Evolutionary conservation across 2,888 invertebrate genomes (phyloP), one percentile per base, ranked within the genome.

Genomic region (Latheticus oryzae): DNA sequence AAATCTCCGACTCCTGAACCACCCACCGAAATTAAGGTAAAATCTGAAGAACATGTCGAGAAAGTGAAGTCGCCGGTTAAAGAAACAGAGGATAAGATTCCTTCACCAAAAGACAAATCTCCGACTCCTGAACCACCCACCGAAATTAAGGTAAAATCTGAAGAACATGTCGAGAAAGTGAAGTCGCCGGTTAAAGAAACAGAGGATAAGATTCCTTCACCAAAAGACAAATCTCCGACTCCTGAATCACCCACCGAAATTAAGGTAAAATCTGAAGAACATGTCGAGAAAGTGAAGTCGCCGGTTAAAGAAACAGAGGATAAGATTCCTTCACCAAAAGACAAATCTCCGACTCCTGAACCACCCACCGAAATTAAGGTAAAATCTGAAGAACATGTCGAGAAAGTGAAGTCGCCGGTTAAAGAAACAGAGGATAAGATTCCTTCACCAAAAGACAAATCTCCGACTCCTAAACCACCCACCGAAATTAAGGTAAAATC

Each of bases 151-250:
- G 2, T 37, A 3, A 17, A 37, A 17, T 9, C 37, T 5, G 8
- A 2, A 8, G 37, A 37, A 11, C 2, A 13, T 17, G 8, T 13
- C 21, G 5, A 11, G 23, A 35, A 35, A 19, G 37, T 8, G 3
- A 37, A 50, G 21, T 38, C 38, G 3, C 37, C 37, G 5, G 11
- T 12, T 1, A 48, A 45, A 1, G 16, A 33, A 5, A 68, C 16
- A 23, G 70, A 69, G 26, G 58, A 62, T 35, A 30, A 16, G 19
- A n/a, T 13, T 12, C 13, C 13, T 13, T 4, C 35, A 8, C 35
- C 35, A 7, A 35, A 23, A 19, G 23, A 5, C 15, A 33, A 35
- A 24, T 5, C 35, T 35, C 48, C 40, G 5, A 8, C 40, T 11
- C 24, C 37, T 11, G 48, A 35, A 11, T 24, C 7, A 13, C 40